phyloP scores from a whole-genome alignment of 2,888 invertebrate genomes.

The Danaus chrysippus region DNA sequence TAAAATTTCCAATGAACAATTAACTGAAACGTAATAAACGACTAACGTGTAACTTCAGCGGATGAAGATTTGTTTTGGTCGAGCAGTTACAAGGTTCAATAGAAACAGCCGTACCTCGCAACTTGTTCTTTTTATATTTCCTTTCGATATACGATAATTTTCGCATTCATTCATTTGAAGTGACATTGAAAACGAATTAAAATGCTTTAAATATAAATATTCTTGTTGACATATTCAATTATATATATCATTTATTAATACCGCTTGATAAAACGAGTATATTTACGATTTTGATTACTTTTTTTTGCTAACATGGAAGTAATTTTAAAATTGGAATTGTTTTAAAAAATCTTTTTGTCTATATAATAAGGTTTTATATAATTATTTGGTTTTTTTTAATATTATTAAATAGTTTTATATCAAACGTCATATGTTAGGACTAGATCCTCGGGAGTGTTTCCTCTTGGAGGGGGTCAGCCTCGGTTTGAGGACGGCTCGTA shows the following conservation, averaged over 20 bases:
- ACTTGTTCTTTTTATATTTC: neutral
- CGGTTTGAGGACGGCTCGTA: conserved; percentile 21
- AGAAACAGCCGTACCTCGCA: neutral
- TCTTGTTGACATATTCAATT: too few relatives aligned
- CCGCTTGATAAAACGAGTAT: too few relatives aligned
- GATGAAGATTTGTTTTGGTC: conserved; percentile 1
- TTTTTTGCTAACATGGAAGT: too few relatives aligned
- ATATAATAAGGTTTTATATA: too few relatives aligned
- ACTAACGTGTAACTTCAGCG: neutral
- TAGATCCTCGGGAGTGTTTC: conserved; percentile 3
- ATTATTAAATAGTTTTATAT: neutral
- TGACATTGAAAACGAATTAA: neutral
- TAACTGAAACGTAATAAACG: neutral
- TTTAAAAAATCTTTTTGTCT: too few relatives aligned
- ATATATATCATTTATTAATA: too few relatives aligned
- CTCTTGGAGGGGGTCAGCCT: conserved; percentile 23
- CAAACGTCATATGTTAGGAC: neutral
- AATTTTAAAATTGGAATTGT: too few relatives aligned
- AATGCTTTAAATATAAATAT: too few relatives aligned
- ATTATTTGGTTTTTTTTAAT: too few relatives aligned
- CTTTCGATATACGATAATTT: neutral
- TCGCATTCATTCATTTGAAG: conserved; percentile 3
- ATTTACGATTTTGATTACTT: too few relatives aligned
- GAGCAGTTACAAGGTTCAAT: conserved; percentile 2
- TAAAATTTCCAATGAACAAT: neutral